Conservation (phyloP, 2,113 vertebrate species). For the Petaurus breviceps region DNA sequence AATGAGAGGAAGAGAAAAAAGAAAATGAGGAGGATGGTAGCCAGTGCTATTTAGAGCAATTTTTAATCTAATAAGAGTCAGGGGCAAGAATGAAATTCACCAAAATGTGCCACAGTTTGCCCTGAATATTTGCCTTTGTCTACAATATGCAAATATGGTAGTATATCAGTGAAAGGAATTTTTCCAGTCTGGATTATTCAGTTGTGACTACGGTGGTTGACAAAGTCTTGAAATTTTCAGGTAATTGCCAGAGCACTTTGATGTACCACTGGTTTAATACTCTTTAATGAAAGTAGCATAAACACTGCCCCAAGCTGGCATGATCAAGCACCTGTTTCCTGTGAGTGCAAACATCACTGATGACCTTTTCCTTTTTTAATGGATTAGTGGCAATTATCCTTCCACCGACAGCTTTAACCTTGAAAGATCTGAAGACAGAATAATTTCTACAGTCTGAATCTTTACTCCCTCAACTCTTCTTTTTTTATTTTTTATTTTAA, state of each 20-base stretch:
- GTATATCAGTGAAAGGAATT: background rate
- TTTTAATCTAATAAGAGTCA: background rate
- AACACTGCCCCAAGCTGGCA: background rate
- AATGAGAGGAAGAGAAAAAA: background rate
- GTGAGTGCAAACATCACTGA: background rate
- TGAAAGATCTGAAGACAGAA: background rate
- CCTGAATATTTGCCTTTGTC: background rate
- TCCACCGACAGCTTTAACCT: background rate
- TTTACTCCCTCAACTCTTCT: background rate
- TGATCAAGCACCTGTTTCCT: background rate
- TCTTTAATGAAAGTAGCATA: background rate
- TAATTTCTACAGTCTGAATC: background rate
- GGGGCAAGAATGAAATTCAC: background rate
- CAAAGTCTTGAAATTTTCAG: background rate
- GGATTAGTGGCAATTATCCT: background rate
- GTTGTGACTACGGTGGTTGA: background rate
- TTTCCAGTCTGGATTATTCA: background rate
- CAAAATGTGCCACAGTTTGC: background rate
- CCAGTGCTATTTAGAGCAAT: background rate
- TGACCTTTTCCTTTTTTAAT: background rate
- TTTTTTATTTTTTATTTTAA: background rate
- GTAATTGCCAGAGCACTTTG: background rate
- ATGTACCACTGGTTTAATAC: background rate
- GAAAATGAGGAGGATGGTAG: background rate
- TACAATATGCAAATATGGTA: background rate